These are phyloP conservation scores for Neodon shergylaensis DNA, from an alignment of 2,113 vertebrate species.

Conservation along the genomic window DNA sequence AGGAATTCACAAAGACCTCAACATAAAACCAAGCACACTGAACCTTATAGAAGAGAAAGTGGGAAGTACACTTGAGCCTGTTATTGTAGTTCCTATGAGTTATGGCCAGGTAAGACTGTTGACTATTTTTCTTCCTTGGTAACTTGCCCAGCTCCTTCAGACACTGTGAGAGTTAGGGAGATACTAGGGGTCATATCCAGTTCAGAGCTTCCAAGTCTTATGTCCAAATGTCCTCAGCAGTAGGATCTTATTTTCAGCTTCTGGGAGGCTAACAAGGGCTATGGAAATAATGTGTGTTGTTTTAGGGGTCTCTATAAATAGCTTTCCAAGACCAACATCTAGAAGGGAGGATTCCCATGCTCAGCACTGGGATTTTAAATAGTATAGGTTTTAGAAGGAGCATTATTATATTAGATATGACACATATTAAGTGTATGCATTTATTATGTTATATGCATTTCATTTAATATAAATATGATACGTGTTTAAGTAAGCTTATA, in stretches of 20 bases:
- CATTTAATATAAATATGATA: not conserved
- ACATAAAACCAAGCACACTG: no score
- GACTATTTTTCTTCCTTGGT: not conserved
- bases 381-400: not conserved
- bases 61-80: not conserved
- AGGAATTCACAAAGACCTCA: no score
- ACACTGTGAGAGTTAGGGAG: not conserved
- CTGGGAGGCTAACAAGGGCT: not conserved
- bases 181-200: not conserved
- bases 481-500: not conserved
- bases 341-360: not conserved
- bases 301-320: not conserved
- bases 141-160: not conserved
- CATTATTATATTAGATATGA: not conserved
- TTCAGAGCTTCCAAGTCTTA: not conserved
- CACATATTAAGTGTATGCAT: no score
- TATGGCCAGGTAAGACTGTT: not conserved
- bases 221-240: not conserved
- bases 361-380: not conserved
- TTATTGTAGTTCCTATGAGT: not conserved
- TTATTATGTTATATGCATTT: no score
- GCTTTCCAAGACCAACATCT: not conserved
- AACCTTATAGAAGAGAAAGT: no score
- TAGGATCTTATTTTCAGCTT: not conserved
- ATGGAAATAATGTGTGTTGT: not conserved